Evolutionary conservation across 1,140 invertebrate genomes (phyloP).

Genomic region (Gyrodactylus bullatarudis): DNA sequence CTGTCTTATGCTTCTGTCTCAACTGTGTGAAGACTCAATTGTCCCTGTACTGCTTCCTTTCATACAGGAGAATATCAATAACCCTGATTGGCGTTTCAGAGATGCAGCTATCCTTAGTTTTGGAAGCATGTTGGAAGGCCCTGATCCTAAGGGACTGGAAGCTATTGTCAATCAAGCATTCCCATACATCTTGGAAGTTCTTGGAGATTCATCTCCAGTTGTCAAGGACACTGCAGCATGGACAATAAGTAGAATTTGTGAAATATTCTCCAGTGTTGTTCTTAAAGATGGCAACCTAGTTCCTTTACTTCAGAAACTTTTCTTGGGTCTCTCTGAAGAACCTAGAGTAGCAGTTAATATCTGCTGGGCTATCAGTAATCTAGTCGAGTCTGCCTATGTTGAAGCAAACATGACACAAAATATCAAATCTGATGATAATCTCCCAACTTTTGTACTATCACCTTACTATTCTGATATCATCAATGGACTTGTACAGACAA

Average conservation of each 20-base stretch:
- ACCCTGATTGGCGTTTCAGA: conserved; percentile 58
- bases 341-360: conserved; percentile 83
- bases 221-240: conserved; percentile 86
- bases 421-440: conserved; percentile 31
- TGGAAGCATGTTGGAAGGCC: conserved; percentile 72
- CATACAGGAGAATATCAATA: conserved; percentile 66
- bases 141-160: conserved; percentile 49
- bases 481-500: conserved; percentile 53
- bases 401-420: conserved; percentile 15
- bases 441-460: conserved; percentile 65
- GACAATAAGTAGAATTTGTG: conserved; percentile 84
- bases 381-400: conserved; percentile 87
- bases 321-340: conserved; percentile 48
- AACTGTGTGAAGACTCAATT: conserved; percentile 82
- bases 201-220: conserved; percentile 60
- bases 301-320: conserved; percentile 49
- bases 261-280: conserved; percentile 71
- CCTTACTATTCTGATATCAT: conserved; percentile 70
- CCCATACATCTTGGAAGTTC: conserved; percentile 57
- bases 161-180: conserved; percentile 77
- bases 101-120: conserved; percentile 97
- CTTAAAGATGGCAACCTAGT: conserved; percentile 42
- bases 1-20: conserved; percentile 82
- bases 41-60: conserved; percentile 84
- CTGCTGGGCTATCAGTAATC: conserved; percentile 89